Evolutionary conservation across 2,888 invertebrate species (phyloP), one percentile per base, ranked within the genome.

Genomic region (Tortricodes alternella): DNA sequence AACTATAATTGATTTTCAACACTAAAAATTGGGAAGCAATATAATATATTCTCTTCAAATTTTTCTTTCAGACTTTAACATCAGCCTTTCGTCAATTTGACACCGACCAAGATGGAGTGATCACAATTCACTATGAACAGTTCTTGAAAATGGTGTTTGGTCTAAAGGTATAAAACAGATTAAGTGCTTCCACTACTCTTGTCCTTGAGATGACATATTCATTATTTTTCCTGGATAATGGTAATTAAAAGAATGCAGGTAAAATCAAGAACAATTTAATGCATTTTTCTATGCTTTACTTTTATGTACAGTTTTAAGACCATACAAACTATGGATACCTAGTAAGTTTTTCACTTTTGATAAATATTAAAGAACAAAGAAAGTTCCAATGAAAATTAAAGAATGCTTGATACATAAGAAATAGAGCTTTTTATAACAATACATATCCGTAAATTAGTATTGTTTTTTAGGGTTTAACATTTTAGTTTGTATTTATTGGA

Each of bases 71-170:
- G 97, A 98, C 96, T 0, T 83, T 99, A 63, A 98, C 98, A 16
- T 91, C 95, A 51, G 93, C 98, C 43, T 99, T 99, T 83, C 93
- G 96, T 53, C 95, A 95, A 65, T 94, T 94, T 73, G 99, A 99
- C 80, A 96, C 96, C 0, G 97, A 98, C 78, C 94, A 96, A 89
- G 97, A 97, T 85, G 98, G 98, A n/a, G 94, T 97, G 53, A 98
- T 99, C 64, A 96, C 96, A 50, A 97, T 99, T 72, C 96, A 97
- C 70, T 99, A 98, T 75, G 98, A 99, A 86, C 97, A 98, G 80
- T 99, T 99, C 84, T 92, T 99, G 57, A 95, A 94, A 70, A 96
- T 98, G 95, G 98, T 98, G 21, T 95, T 96, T 76, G 94, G 94
- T 71, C 83, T 96, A 46, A 95, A 95, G 91, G 92, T 95, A 89